These are phyloP conservation scores for Brachyhypopomus occidentalis DNA, from an alignment of 2,113 vertebrate genomes.

Conservation along the genomic window DNA sequence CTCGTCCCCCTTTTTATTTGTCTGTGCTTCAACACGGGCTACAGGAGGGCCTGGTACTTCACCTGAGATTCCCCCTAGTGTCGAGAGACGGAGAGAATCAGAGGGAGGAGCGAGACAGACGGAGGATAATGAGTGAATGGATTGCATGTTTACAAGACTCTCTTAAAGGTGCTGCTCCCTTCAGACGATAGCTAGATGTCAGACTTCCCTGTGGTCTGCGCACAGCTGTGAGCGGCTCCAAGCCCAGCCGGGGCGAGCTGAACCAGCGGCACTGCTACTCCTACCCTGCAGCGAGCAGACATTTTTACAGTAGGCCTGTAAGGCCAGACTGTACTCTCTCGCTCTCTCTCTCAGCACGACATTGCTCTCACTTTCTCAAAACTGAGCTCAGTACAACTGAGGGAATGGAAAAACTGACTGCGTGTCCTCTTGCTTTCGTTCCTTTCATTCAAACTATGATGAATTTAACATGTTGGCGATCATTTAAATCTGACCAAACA, in stretches of 20 bases:
- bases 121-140: not conserved
- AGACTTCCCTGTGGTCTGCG: too few species aligned
- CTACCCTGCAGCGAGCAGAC: conserved; percentile 46
- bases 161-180: not conserved
- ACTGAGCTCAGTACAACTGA: conserved; percentile 67
- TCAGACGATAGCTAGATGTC: too few species aligned
- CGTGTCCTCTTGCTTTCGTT: conserved; percentile 47
- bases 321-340: conserved; percentile 46
- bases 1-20: conserved; percentile 25
- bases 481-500: conserved; percentile 66
- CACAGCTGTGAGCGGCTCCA: not conserved
- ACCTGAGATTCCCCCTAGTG: conserved; percentile 25
- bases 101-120: not conserved
- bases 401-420: conserved; percentile 70
- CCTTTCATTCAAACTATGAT: conserved; percentile 64
- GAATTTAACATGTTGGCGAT: conserved; percentile 70
- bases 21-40: conserved; percentile 6
- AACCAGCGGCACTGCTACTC: conserved; percentile 25
- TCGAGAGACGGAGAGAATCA: not conserved
- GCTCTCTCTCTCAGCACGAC: conserved; percentile 36
- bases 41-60: conserved; percentile 9
- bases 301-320: conserved; percentile 51
- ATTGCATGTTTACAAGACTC: conserved; percentile 22
- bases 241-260: not conserved
- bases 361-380: conserved; percentile 59